Evolutionary conservation across 2,797 vertebrate genomes (phyloP), one percentile per base, ranked within the genome.

Genomic region (Phrynocephalus vlangalii): DNA sequence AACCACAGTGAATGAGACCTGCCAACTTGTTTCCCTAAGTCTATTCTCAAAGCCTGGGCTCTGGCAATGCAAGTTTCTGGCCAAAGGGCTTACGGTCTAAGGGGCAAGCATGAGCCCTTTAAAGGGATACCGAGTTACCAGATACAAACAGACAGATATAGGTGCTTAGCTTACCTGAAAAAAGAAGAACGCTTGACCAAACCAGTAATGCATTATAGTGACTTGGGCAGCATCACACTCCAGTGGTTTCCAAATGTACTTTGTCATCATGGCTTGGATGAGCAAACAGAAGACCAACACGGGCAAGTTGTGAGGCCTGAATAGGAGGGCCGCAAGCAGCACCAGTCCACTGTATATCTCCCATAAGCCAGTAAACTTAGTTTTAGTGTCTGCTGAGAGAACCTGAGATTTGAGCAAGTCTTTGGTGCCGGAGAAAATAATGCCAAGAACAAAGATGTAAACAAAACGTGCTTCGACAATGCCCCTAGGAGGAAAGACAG

Each of bases 121-220:
- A 48, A 68, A 70, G 3, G 52, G 7, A 87, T 9, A 68, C 30
- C n/a, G 56, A 28, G 44, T 8, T 33, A 16, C 52, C 33, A 20
- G 66, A 22, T 30, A 11, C 30, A 63, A 52, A 52, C 52, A 20
- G 5, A 24, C 15, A 44, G n/a, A 10, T 73, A 3, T 3, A 56
- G 20, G 24, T 20, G 9, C 77, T 90, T 72, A 76, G 75, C 95
- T 92, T 94, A 97, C 97, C 97, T 97, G 97, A 86, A 97, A 97
- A 97, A 97, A 99, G 95, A 99, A 99, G 97, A 99, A 99, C 48
- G 98, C 98, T 93, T 99, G 99, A 15, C 98, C 98, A 22, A 99
- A 99, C 99, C 99, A 99, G 92, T 98, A 99, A 92, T 99, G 98
- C 97, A 99, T 99, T 91, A 98, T 96, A 92, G 98, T 98, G 85